Base-by-base conservation (phyloP, 2,888 invertebrate genomes). In the Cinara cedri region DNA sequence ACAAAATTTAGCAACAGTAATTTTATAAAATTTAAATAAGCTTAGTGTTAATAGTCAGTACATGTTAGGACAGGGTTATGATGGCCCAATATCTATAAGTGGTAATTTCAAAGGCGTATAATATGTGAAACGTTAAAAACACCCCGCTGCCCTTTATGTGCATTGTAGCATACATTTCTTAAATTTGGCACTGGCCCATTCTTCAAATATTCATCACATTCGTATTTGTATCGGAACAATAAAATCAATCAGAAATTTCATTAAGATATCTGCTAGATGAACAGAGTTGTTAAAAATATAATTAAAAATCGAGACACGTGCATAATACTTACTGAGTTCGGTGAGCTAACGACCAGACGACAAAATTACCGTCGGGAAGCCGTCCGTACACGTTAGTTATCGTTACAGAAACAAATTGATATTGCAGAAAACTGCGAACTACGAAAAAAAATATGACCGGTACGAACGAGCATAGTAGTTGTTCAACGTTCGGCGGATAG, bases 131-230 rank as follows among this genome's bases (percentile, higher is more conserved):
- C 68, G 51, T 19, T 51, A 70, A 46, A 63, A 51, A 13, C 90
- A 90, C 82, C 93, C 90, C 14, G 19, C 51, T 34, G 66, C 66
- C 26, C 8, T 84, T 96, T 95, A 71, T 71, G 55, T 42, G 3
- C 49, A 68, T 1, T 68, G 21, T 11, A 49, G 49, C 44, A 8
- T 3, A 51, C 19, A 49, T 51, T 68, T 1, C 6, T 13, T 68
- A 24, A 68, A 68, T 49, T 68, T 68, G 21, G 66, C 19, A 26
- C 46, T 46, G 19, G 44, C 68, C 3, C 49, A 49, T 46, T 49
- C 68, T 4, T 68, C 21, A 11, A 68, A 46, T 21, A 68, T 68
- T 46, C 24, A 51, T n/a, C 16, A 68, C 16, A 10, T 68, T 21
- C 68, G 21, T 21, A 68, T 49, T 68, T 46, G 21, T 49, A 68